These are phyloP conservation scores for Catajapyx aquilonaris DNA, from an alignment of 1,140 invertebrate genomes.

Conservation along the genomic window DNA sequence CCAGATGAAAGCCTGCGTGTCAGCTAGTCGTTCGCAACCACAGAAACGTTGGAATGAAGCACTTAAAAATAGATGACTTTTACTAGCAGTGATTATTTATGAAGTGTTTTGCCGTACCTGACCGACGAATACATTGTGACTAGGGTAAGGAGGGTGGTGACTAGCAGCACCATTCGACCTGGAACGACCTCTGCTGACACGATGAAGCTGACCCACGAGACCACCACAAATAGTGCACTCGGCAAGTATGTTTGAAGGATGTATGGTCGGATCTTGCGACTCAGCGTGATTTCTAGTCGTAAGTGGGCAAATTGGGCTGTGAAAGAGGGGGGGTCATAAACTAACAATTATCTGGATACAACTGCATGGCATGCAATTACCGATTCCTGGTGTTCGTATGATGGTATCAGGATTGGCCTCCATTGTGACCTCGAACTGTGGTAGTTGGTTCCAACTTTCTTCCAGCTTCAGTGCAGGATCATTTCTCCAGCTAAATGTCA, in stretches of 20 bases:
- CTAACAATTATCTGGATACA: too few relatives aligned
- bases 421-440: background rate
- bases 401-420: background rate
- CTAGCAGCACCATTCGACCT: constrained; percentile 13
- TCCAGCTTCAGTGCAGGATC: background rate
- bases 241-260: constrained; percentile 15
- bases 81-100: too few relatives aligned
- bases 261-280: too few relatives aligned
- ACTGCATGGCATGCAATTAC: too few relatives aligned
- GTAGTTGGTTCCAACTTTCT: background rate
- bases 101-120: too few relatives aligned
- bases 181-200: constrained; percentile 14
- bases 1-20: too few relatives aligned
- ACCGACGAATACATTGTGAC: constrained; percentile 13
- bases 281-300: too few relatives aligned
- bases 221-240: constrained; percentile 14
- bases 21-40: too few relatives aligned
- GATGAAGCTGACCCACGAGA: constrained; percentile 17
- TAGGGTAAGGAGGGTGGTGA: constrained; percentile 13
- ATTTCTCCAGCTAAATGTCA: background rate
- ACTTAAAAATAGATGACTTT: too few relatives aligned
- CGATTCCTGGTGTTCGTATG: background rate
- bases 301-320: too few relatives aligned
- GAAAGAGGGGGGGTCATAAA: too few relatives aligned
- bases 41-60: too few relatives aligned